Base-by-base conservation (phyloP, 2,797 vertebrate species). In the Euthynnus affinis region DNA sequence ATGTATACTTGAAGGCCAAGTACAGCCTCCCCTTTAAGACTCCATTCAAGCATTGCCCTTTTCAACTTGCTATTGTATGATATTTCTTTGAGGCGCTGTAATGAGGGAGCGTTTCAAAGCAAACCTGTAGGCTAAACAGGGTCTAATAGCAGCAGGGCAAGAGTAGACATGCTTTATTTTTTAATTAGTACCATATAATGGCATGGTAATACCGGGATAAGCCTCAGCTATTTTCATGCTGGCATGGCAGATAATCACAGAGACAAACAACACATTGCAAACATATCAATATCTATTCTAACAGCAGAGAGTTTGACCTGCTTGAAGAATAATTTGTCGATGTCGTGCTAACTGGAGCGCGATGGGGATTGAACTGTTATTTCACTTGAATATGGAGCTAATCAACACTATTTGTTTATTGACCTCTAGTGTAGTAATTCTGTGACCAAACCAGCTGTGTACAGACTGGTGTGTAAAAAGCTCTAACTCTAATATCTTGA, bases 1-100 rank as follows among this genome's bases (percentile, higher is more conserved):
- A 95, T 95, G 94, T 92, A 88, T 92, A 92, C 91, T 94, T 92
- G 93, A 95, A 94, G 94, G 94, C 94, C 94, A 96, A 96, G 94
- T 95, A 92, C 94, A 92, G 90, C 92, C 94, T 93, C 91, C 91
- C 91, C 92, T 94, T 94, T 87, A 93, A 93, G 90, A 89, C 91
- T 93, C 93, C 93, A 95, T 96, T 95, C 93, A 95, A 91, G 92
- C 93, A 85, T 90, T 94, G 91, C 82, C 91, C 94, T 95, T 95
- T 94, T 95, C 94, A 95, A 94, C 92, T 85, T 62, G 52, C 93
- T 88, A 94, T 95, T 95, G 95, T 95, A 90, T 88, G 91, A 91
- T 84, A 84, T 88, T 93, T 93, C 94, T 95, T 94, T 95, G 92
- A 94, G 94, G 92, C 81, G 81, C 84, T 67, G 81, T 92, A 92